phyloP scores from a whole-genome alignment of 2,797 vertebrate genomes.

The Rhabdomys pumilio region DNA sequence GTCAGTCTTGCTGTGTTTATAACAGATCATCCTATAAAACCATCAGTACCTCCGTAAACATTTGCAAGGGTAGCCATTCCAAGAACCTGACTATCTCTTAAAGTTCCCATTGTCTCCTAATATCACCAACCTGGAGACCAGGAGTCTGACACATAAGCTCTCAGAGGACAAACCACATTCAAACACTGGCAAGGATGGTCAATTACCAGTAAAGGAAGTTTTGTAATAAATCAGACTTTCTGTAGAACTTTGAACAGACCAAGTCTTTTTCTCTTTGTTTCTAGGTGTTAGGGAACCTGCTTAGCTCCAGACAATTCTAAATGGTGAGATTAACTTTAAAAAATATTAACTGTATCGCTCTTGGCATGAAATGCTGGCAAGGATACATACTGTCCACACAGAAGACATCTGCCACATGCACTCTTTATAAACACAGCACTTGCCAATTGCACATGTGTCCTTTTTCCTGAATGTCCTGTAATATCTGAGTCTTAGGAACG shows the following conservation, averaged over 20 bases:
- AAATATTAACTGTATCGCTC: background rate
- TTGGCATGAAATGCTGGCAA: constrained; percentile 24
- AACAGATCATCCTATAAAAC: background rate
- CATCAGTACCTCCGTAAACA: background rate
- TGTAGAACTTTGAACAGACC: background rate
- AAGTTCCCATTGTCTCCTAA: background rate
- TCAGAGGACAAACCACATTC: background rate
- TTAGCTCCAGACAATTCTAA: constrained; percentile 17
- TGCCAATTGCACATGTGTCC: background rate
- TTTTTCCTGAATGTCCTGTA: background rate
- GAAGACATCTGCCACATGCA: background rate
- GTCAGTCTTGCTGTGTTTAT: background rate
- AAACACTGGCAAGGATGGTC: background rate
- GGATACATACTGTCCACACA: background rate
- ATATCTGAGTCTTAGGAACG: background rate
- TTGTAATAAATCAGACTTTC: constrained; percentile 3
- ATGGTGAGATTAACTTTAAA: background rate
- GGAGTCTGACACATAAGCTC: background rate
- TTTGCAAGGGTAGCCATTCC: background rate
- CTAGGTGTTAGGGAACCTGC: background rate
- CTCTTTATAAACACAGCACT: background rate
- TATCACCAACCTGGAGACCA: background rate
- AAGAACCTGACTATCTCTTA: background rate
- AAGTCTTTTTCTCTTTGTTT: background rate
- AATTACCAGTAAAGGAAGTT: background rate